These are phyloP conservation scores for Aphis craccivora DNA, from an alignment of 1,140 invertebrate genomes.

Conservation along the genomic window DNA sequence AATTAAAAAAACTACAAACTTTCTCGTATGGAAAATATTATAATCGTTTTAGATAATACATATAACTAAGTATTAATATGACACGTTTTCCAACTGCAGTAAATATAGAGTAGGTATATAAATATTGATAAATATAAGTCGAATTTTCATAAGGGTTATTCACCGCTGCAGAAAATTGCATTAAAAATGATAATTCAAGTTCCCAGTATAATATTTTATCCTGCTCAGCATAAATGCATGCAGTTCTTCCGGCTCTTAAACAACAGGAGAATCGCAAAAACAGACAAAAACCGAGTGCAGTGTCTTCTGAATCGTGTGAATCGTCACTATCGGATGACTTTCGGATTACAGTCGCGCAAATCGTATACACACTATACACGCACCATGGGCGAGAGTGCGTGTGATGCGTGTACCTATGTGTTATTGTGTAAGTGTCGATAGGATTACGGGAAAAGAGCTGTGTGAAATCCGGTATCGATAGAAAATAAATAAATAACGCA, in stretches of 20 bases:
- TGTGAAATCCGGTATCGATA: not conserved
- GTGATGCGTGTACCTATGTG: not conserved
- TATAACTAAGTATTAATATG: not conserved
- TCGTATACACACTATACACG: not conserved
- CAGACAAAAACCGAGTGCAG: not conserved
- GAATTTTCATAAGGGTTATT: no score
- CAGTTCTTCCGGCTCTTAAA: not conserved
- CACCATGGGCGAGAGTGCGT: not conserved
- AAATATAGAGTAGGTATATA: not conserved
- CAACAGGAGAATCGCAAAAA: not conserved
- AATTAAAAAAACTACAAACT: constrained; percentile 5
- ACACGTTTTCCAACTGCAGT: not conserved
- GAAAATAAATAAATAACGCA: constrained; percentile 13
- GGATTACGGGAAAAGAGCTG: not conserved
- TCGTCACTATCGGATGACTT: not conserved
- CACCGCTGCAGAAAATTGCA: no score
- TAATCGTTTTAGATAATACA: not conserved
- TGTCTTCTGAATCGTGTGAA: not conserved
- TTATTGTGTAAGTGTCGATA: not conserved
- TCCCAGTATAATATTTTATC: no score
- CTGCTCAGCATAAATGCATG: no score
- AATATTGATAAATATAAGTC: no score
- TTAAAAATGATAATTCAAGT: no score
- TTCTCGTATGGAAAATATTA: not conserved
- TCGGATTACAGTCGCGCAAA: not conserved